These are phyloP conservation scores for Ancistrus triradiatus DNA, from an alignment of 2,113 vertebrate genomes.

Conservation along the genomic window DNA sequence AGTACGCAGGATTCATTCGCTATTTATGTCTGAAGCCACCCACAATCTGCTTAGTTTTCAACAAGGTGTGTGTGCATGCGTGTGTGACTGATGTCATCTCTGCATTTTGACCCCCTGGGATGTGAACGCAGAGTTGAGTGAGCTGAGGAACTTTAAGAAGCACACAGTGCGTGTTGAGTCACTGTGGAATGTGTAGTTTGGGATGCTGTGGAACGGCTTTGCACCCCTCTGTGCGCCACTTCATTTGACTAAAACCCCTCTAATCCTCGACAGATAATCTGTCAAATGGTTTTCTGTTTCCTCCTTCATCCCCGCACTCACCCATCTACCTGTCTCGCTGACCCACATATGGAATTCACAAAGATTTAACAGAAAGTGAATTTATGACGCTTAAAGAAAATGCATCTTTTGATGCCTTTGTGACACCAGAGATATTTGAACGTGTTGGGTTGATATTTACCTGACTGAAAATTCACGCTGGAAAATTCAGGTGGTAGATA, in stretches of 20 bases:
- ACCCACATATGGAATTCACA: constrained; percentile 9
- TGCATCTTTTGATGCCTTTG: too few relatives aligned
- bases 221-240: constrained; percentile 36
- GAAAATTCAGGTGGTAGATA: too few relatives aligned
- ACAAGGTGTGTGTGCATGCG: background rate
- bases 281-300: constrained; percentile 45
- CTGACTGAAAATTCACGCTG: too few relatives aligned
- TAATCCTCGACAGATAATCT: constrained; percentile 51
- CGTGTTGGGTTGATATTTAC: too few relatives aligned
- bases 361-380: too few relatives aligned
- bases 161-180: background rate
- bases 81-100: constrained; percentile 4
- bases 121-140: background rate
- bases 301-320: constrained; percentile 22
- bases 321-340: constrained; percentile 21
- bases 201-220: constrained; percentile 12
- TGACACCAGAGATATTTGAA: too few relatives aligned
- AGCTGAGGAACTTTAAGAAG: background rate
- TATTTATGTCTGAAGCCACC: too few relatives aligned
- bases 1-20: background rate
- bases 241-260: constrained; percentile 50
- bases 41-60: too few relatives aligned
- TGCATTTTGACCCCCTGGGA: background rate
- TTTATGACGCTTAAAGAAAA: too few relatives aligned
- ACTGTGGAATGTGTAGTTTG: constrained; percentile 13